Percentiles rank a stretch among this genome's conserved stretches.
Evolutionary conservation across 1,140 invertebrate species (phyloP).

Genomic region (Drepana arcuata): DNA sequence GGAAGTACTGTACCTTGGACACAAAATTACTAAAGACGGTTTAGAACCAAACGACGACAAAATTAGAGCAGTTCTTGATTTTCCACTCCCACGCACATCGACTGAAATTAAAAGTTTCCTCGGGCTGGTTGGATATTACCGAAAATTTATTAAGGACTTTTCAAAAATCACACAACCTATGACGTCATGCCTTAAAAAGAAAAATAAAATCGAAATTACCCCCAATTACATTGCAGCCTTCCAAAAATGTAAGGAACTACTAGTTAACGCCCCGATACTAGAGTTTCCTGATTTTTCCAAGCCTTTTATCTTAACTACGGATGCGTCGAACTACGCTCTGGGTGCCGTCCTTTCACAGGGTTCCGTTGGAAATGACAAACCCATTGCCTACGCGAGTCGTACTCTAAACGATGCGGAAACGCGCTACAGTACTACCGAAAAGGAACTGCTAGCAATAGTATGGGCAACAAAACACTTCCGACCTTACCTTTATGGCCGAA

Average conservation of each 20-base stretch:
- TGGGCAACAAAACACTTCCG: conserved; percentile 15
- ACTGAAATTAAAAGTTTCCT: conserved; percentile 19
- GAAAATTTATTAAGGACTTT: conserved; percentile 29
- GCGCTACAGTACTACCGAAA: conserved; percentile 15
- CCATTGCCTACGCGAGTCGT: conserved; percentile 19
- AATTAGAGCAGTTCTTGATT: conserved; percentile 13
- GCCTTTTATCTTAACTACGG: conserved; percentile 19
- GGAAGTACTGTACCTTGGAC: conserved; percentile 12
- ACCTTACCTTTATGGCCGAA: conserved; percentile 11
- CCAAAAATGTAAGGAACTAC: conserved; percentile 19
- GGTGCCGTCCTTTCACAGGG: conserved; percentile 19
- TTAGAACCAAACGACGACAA: conserved; percentile 15
- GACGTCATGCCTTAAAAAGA: conserved; percentile 14
- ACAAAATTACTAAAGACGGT: conserved; percentile 10
- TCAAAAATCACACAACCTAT: conserved; percentile 25
- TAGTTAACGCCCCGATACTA: conserved; percentile 18
- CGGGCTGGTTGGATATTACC: conserved; percentile 37
- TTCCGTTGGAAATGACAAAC: conserved; percentile 14
- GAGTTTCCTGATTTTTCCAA: conserved; percentile 19
- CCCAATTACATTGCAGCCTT: conserved; percentile 12
- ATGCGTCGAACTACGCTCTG: conserved; percentile 17
- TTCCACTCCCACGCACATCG: conserved; percentile 5
- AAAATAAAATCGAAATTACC: conserved; percentile 8
- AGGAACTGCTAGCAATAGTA: conserved; percentile 15
- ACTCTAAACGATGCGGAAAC: conserved; percentile 13